Evolutionary conservation across 2,113 vertebrate genomes (phyloP).

Genomic region (Amphiprion ocellaris): DNA sequence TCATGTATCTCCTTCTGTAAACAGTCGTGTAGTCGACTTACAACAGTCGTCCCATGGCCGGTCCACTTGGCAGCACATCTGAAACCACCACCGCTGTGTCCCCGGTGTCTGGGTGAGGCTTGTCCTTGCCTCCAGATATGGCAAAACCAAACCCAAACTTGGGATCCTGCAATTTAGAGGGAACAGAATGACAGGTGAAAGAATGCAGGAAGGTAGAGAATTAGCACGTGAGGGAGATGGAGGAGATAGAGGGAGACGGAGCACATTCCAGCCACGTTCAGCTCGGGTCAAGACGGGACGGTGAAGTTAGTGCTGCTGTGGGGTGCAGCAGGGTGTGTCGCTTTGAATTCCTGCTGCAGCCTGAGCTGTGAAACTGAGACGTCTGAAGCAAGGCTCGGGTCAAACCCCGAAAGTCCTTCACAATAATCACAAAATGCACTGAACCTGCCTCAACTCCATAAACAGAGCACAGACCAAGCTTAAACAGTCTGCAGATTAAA

Average conservation of each 20-base stretch:
- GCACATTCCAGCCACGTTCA: slow-evolving; percentile 68
- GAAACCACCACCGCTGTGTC: slow-evolving; percentile 89
- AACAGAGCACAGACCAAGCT: not conserved
- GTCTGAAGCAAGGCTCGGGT: slow-evolving; percentile 4
- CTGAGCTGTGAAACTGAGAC: slow-evolving; percentile 48
- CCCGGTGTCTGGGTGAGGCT: slow-evolving; percentile 75
- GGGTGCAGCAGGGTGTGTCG: slow-evolving; percentile 70
- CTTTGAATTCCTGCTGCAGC: slow-evolving; percentile 60
- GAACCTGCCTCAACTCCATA: not conserved
- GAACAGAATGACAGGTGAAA: not conserved
- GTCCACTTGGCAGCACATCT: slow-evolving; percentile 91
- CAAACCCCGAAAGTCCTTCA: not conserved
- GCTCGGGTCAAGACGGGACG: slow-evolving; percentile 45
- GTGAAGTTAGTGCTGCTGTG: slow-evolving; percentile 35
- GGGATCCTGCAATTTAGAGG: slow-evolving; percentile 85
- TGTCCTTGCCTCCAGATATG: slow-evolving; percentile 91
- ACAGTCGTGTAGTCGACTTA: slow-evolving; percentile 81
- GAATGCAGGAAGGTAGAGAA: slow-evolving; percentile 17
- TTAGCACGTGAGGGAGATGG: slow-evolving; percentile 25
- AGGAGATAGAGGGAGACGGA: slow-evolving; percentile 43
- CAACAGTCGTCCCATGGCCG: slow-evolving; percentile 91
- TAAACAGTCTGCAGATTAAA: not conserved
- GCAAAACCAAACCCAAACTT: slow-evolving; percentile 94
- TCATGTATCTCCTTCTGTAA: not conserved
- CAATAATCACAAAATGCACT: slow-evolving; percentile 14